These are phyloP conservation scores for Struthidea cinerea DNA, from an alignment of 2,113 vertebrate species.

Conservation along the genomic window DNA sequence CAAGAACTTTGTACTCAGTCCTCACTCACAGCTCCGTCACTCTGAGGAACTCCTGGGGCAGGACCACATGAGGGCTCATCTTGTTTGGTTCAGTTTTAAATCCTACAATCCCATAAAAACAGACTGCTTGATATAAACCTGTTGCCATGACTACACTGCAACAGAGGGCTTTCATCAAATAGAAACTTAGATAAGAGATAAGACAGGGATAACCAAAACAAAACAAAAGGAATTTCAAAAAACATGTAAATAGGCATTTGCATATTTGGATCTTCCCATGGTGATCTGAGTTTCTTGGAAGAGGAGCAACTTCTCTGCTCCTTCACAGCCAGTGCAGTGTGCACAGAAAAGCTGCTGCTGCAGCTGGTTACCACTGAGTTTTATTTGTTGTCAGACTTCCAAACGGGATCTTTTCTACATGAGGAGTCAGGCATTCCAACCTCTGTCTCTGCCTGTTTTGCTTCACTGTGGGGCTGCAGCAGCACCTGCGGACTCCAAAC, in stretches of 20 bases:
- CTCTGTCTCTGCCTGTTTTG: background rate
- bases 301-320: background rate
- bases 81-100: background rate
- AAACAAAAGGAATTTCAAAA: background rate
- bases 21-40: background rate
- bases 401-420: background rate
- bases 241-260: background rate
- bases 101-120: background rate
- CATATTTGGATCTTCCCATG: background rate
- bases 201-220: background rate
- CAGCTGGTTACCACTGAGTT: background rate
- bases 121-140: background rate
- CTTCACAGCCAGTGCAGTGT: background rate
- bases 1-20: background rate
- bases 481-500: background rate
- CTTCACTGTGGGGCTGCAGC: background rate
- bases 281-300: background rate
- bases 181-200: constrained; percentile 7
- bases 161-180: constrained; percentile 26
- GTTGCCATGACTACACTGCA: background rate
- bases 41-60: background rate
- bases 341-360: background rate
- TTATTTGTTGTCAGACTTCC: background rate
- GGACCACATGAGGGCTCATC: background rate
- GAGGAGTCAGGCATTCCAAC: background rate